Percentiles rank a stretch among this genome's conserved stretches.
phyloP scores from a whole-genome alignment of 2,113 vertebrate species.

The Hydrochoerus hydrochaeris region DNA sequence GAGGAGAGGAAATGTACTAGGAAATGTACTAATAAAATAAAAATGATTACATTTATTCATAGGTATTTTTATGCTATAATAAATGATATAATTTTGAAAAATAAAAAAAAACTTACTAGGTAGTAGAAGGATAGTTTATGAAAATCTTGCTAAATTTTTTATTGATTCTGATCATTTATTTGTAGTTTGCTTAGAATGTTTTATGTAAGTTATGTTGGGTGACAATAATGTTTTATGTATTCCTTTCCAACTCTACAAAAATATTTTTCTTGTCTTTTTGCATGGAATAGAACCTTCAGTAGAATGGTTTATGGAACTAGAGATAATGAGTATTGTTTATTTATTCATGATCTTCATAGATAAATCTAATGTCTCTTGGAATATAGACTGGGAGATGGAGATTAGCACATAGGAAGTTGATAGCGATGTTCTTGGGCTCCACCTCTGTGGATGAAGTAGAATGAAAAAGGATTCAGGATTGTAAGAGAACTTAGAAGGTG shows the following conservation, averaged over 20 bases:
- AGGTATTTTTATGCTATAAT: neutral
- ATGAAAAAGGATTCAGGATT: neutral
- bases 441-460: neutral
- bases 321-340: neutral
- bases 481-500: neutral
- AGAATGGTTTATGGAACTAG: neutral
- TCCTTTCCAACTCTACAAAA: neutral
- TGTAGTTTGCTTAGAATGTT: neutral
- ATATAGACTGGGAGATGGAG: neutral
- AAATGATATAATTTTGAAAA: neutral
- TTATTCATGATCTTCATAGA: neutral
- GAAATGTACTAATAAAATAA: neutral
- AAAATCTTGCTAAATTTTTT: neutral
- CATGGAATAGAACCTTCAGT: neutral
- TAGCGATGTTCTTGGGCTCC: neutral
- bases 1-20: neutral
- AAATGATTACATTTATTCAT: neutral
- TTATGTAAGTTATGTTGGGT: neutral
- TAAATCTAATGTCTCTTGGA: neutral
- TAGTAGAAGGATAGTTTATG: neutral
- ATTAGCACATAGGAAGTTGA: neutral
- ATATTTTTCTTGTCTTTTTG: neutral
- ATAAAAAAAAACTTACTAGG: neutral
- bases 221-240: neutral
- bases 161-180: neutral